These are phyloP conservation scores for Pristionchus japonicus DNA, from an alignment of 2,888 invertebrate genomes.

Conservation along the genomic window DNA sequence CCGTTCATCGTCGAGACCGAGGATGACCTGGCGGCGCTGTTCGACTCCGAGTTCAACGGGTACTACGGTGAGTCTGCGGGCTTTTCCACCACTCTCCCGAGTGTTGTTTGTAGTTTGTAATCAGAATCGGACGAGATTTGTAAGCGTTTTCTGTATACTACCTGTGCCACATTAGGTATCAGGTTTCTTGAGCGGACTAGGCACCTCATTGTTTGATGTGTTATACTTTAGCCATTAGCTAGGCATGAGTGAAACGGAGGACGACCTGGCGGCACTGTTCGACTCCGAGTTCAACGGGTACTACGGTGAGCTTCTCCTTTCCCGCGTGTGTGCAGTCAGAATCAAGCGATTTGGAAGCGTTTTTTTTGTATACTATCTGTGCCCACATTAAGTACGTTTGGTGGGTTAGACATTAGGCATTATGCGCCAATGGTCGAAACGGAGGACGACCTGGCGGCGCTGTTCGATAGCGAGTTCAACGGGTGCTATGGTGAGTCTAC, in stretches of 20 bases:
- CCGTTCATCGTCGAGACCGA: neutral
- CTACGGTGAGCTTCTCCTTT: constrained; percentile 23
- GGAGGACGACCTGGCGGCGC: neutral
- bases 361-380: no score
- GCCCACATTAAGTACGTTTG: no score
- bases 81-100: no score
- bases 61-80: constrained; percentile 27
- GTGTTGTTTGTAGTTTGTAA: neutral
- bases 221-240: no score
- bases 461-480: constrained; percentile 23
- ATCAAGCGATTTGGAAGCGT: no score
- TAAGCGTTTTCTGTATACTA: no score
- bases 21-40: neutral
- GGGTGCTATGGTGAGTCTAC: constrained; percentile 8
- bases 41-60: constrained; percentile 8
- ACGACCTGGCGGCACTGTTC: neutral
- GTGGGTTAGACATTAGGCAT: no score
- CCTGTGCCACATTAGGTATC: no score
- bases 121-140: no score
- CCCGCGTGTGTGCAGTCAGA: no score
- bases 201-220: no score
- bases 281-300: constrained; percentile 2
- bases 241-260: neutral
- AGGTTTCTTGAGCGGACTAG: no score
- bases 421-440: neutral